These are phyloP conservation scores for Chrosomus eos DNA, from an alignment of 2,797 vertebrate species.

Conservation along the genomic window DNA sequence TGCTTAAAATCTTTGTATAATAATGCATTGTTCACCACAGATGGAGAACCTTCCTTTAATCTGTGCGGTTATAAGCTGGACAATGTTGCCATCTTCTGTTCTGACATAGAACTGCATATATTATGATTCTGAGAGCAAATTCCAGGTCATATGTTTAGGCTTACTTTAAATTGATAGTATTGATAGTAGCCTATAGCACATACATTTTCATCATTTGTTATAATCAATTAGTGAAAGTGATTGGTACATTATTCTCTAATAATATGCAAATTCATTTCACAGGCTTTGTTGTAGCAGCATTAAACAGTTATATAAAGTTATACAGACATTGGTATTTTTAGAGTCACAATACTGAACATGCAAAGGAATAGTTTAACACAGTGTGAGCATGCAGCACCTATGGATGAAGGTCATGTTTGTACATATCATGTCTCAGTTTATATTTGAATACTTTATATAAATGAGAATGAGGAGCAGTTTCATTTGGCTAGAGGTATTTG, in stretches of 20 bases:
- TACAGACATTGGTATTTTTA: neutral
- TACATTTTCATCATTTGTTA: neutral
- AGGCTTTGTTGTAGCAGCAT: neutral
- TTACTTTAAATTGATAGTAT: neutral
- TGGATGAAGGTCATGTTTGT: neutral
- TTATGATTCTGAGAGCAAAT: neutral
- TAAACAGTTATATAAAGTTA: neutral
- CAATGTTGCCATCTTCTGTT: conserved; percentile 71
- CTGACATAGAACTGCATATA: conserved; percentile 21
- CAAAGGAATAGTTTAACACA: neutral
- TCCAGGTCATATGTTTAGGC: neutral
- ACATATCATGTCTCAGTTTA: too few species aligned
- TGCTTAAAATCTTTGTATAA: neutral
- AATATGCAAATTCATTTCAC: neutral
- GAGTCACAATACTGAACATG: neutral
- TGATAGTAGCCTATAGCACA: neutral
- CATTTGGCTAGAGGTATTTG: neutral
- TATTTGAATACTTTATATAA: neutral
- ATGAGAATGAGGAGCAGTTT: neutral
- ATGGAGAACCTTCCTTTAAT: neutral
- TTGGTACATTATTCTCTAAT: neutral
- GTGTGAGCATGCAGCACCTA: neutral
- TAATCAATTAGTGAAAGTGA: neutral
- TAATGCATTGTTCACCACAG: neutral
- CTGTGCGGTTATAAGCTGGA: neutral